These are phyloP conservation scores for Nestor notabilis DNA, from an alignment of 2,113 vertebrate genomes.

Conservation along the genomic window DNA sequence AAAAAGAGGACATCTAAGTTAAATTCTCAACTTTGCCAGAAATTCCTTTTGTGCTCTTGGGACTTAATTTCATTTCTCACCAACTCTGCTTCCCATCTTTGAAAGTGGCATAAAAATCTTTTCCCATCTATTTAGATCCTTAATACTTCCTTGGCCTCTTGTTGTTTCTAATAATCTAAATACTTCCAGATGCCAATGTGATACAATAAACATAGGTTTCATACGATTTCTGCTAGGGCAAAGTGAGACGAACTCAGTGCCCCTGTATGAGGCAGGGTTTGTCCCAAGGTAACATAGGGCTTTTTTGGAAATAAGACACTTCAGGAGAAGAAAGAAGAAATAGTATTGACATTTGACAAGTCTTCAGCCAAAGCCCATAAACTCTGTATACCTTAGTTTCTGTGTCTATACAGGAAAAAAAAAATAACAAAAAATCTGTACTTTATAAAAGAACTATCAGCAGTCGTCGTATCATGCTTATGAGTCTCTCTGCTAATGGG, in stretches of 20 bases:
- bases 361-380: not conserved
- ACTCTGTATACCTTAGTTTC: not conserved
- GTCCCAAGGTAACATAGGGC: not conserved
- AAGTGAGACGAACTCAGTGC: not conserved
- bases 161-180: not conserved
- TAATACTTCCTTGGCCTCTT: not conserved
- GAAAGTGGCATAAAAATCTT: not conserved
- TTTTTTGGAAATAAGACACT: not conserved
- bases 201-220: not conserved
- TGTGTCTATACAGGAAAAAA: fast-evolving
- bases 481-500: not conserved
- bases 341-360: not conserved
- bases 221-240: not conserved
- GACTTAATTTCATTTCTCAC: not conserved
- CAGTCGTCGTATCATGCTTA: not conserved
- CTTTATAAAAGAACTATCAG: not conserved
- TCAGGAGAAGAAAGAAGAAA: not conserved
- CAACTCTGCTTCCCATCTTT: not conserved
- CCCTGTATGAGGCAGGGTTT: not conserved
- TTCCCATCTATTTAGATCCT: not conserved
- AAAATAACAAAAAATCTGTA: fast-evolving
- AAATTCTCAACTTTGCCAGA: not conserved
- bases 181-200: not conserved
- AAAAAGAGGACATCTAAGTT: not conserved
- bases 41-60: not conserved